Conservation (phyloP, 2,113 vertebrate genomes). For the Mola mola region DNA sequence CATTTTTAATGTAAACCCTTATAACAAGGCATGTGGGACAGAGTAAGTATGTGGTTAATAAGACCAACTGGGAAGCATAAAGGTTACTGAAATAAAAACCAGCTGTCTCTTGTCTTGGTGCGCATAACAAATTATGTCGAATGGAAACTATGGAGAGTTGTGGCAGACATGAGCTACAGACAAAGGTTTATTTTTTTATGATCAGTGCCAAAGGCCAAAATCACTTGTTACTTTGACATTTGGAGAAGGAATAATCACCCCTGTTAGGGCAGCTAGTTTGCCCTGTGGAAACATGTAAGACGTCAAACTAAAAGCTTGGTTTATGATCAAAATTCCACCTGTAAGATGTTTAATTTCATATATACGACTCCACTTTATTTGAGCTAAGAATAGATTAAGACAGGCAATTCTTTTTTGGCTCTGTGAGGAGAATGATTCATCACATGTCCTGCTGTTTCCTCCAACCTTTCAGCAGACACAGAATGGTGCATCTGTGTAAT, state of each 20-base stretch:
- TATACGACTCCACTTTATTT: neutral
- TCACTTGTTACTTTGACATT: constrained; percentile 49
- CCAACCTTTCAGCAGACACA: constrained; percentile 21
- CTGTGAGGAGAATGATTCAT: constrained; percentile 18
- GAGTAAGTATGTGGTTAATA: constrained; percentile 66
- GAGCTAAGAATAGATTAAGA: constrained; percentile 8
- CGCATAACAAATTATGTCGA: constrained; percentile 1
- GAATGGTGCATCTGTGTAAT: constrained; percentile 39
- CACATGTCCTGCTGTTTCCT: constrained; percentile 12
- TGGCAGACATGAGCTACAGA: constrained; percentile 24
- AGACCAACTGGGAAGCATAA: constrained; percentile 73
- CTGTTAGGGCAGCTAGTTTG: constrained; percentile 7
- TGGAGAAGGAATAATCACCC: constrained; percentile 12
- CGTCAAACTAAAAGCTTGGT: constrained; percentile 9
- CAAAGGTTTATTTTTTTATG: constrained; percentile 43
- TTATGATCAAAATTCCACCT: constrained; percentile 18
- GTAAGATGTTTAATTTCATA: constrained; percentile 1
- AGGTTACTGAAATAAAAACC: constrained; percentile 68
- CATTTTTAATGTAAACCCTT: constrained; percentile 69
- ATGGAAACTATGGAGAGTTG: constrained; percentile 23
- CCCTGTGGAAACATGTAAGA: constrained; percentile 18
- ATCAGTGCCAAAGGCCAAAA: constrained; percentile 37
- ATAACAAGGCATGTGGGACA: constrained; percentile 70
- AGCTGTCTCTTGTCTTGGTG: constrained; percentile 47
- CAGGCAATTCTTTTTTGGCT: constrained; percentile 6